Evolutionary conservation across 2,888 invertebrate genomes (phyloP), one percentile per base, ranked within the genome.

Genomic region (Neelides folsomi): DNA sequence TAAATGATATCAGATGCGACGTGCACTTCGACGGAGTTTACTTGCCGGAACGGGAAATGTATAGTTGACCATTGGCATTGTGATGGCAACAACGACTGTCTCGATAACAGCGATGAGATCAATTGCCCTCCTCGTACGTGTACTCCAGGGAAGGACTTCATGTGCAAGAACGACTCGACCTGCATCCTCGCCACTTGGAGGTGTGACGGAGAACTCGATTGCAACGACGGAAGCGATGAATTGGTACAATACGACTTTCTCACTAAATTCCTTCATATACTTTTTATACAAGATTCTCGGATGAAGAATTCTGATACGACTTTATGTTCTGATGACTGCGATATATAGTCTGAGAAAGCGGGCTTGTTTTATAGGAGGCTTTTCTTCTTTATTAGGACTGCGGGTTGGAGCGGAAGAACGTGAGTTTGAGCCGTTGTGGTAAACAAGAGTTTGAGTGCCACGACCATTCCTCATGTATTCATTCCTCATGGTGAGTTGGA

Each of bases 21-120:
- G 18, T 93, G 92, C 72, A 82, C 88, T 62, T 79, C 85, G 49
- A 89, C 89, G 70, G 88, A 93, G 72, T 90, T 90, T 70, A 87
- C 88, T n/a, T 93, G 93, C 72, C 79, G 77, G 49, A 87, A 88
- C 69, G 85, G 88, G 52, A 83, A 83, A 67, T 90, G 90, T 71
- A 86, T 90, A 66, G 86, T 87, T 68, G 78, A 80, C 62, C 75
- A 81, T 54, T 90, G 89, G 89, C 78, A 82, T 19, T 90, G 90
- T 69, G 90, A 90, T 34, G 56, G 59, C 6, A 88, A 89, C 67
- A 80, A 86, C 65, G 89, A 90, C 68, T 90, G 90, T 66, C 86
- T 83, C 3, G 89, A 90, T 67, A 79, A 79, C 51, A 82, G 80
- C 49, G 90, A 92, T 67, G 89, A 92, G 68, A 76, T 75, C 52